Evolutionary conservation across 2,797 vertebrate species (phyloP), one percentile per base, ranked within the genome.

Genomic region (Threskiornis aethiopicus): DNA sequence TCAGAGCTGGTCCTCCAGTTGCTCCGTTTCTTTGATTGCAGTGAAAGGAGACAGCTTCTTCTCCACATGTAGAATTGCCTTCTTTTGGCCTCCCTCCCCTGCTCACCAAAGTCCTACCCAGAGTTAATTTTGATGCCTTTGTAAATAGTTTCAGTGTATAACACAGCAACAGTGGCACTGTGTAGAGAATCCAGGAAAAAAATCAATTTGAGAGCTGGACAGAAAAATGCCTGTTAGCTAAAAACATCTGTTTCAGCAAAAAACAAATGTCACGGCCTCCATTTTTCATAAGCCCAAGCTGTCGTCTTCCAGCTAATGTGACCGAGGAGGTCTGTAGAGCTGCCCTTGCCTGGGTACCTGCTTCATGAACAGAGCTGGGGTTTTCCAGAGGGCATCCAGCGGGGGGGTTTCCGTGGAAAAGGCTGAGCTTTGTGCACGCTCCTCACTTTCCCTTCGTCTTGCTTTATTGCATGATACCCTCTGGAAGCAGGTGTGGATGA

Each of bases 231-330:
- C 52, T 84, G 24, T 75, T 84, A 46, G 69, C 69, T 93, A 46
- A 84, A 93, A 93, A 69, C 69, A 87, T 67, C 70, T 78, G 77
- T 79, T 96, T 91, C 61, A 91, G 72, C 54, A 71, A 46, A 92
- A 91, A 42, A 1, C 33, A 79, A 86, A 84, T 88, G 80, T 93
- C 80, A 62, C 69, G 76, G 57, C 35, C 42, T 81, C 49, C 22
- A 25, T 84, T 90, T 81, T 93, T 83, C 46, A 54, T 61, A 64
- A 81, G n/a, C 16, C 21, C 41, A 81, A 49, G 51, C 65, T 93
- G 76, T 69, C 0, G 0, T 57, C 64, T 91, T 94, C 82, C 49
- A 90, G 65, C 57, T 46, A 0, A 18, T 0, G 16, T 51, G 39
- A 14, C n/a, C 1, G 3, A 15, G 47, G 71, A 67, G 21, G 15